Percentiles rank a stretch among this genome's conserved stretches.
phyloP scores from a whole-genome alignment of 2,797 vertebrate species.

The Hydrolagus colliei region DNA sequence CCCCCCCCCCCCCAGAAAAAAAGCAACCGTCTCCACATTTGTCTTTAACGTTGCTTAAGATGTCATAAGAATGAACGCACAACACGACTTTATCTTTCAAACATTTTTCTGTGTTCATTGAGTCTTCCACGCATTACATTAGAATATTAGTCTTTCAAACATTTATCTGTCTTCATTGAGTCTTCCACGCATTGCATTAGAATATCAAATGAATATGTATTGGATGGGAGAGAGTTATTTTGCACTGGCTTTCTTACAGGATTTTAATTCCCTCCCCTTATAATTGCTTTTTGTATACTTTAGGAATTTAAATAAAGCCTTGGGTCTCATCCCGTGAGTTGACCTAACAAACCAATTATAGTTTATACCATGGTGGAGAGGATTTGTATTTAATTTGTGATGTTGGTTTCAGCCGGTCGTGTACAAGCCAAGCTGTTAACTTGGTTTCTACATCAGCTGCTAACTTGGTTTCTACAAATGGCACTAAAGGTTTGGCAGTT shows the following conservation, averaged over 20 bases:
- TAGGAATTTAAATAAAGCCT: not conserved
- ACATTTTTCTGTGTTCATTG: too few species aligned
- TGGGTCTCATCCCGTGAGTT: not conserved
- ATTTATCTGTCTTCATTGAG: too few species aligned
- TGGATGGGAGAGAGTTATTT: not conserved
- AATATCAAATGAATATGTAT: not conserved
- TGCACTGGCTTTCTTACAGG: not conserved
- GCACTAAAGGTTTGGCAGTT: too few species aligned
- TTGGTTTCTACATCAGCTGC: not conserved
- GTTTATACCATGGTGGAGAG: too few species aligned
- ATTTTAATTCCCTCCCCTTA: not conserved
- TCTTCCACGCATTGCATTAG: not conserved
- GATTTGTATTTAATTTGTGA: too few species aligned
- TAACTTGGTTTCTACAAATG: not conserved
- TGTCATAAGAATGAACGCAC: too few species aligned
- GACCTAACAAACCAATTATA: not conserved
- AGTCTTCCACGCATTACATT: not conserved
- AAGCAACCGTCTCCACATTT: too few species aligned
- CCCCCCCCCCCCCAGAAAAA: too few species aligned
- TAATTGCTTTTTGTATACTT: not conserved
- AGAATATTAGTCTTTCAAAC: not conserved
- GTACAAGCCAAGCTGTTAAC: not conserved
- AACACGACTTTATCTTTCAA: too few species aligned
- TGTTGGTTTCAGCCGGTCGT: too few species aligned
- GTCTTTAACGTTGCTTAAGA: too few species aligned